Evolutionary conservation across 2,888 invertebrate species (phyloP).

Genomic region (Nephrotoma guestfalica): DNA sequence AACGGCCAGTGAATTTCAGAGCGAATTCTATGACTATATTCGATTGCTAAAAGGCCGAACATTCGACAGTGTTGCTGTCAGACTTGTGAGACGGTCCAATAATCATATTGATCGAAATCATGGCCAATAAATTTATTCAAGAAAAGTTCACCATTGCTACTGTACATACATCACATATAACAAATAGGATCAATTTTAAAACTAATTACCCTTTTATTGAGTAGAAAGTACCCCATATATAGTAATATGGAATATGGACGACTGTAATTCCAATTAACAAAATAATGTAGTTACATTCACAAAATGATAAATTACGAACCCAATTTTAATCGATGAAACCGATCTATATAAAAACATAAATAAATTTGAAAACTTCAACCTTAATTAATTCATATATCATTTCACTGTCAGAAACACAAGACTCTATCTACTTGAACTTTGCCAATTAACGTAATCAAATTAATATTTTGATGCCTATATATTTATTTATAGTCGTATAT

Average conservation of each 20-base stretch:
- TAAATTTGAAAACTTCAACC: not conserved
- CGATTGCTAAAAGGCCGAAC: too few species aligned
- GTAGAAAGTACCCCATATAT: not conserved
- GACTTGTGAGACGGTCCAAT: too few species aligned
- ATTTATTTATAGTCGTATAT: not conserved
- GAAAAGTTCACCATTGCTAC: too few species aligned
- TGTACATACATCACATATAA: not conserved
- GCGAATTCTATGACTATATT: too few species aligned
- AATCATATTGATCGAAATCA: too few species aligned
- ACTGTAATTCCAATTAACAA: not conserved
- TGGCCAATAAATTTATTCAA: too few species aligned
- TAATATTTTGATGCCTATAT: not conserved
- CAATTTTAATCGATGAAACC: not conserved
- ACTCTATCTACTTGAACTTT: not conserved
- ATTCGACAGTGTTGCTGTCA: too few species aligned
- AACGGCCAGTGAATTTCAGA: too few species aligned
- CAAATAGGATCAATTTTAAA: not conserved
- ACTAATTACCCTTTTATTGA: not conserved
- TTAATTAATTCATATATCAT: not conserved
- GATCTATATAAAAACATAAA: not conserved
- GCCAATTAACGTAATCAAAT: not conserved
- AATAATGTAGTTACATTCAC: not conserved
- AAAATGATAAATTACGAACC: not conserved
- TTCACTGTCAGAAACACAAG: not conserved
- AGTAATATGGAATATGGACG: not conserved